Percentiles rank a stretch among this genome's conserved stretches.
These are phyloP conservation scores for Brachionus angularis DNA, from an alignment of 1,140 invertebrate species.

Conservation along the genomic window DNA sequence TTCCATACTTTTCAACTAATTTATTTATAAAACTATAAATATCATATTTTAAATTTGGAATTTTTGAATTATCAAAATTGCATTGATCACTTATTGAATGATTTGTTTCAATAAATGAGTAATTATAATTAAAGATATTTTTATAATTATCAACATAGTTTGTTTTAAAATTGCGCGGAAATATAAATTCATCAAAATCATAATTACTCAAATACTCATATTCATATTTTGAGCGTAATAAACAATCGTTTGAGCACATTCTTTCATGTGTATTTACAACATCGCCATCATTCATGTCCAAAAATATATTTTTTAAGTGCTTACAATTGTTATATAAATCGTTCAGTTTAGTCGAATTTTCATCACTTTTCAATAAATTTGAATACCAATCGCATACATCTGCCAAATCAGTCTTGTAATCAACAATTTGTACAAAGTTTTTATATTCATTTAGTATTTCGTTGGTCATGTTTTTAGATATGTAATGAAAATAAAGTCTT, in stretches of 20 bases:
- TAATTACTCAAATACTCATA: background rate
- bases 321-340: background rate
- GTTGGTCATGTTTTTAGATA: background rate
- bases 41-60: background rate
- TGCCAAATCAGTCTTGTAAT: background rate
- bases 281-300: background rate
- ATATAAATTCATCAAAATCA: background rate
- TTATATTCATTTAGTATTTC: background rate
- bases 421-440: slow-evolving; percentile 9
- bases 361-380: background rate
- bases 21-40: slow-evolving; percentile 7
- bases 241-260: background rate
- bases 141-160: background rate
- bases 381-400: background rate
- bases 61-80: background rate
- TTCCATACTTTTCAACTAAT: background rate
- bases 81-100: too few relatives aligned
- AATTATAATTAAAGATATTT: background rate
- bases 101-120: too few relatives aligned
- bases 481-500: background rate
- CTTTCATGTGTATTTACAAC: background rate
- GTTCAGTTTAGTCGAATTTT: background rate
- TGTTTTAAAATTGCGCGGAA: background rate
- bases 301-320: background rate
- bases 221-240: background rate